Percentiles rank a stretch among this genome's conserved stretches.
Evolutionary conservation across 1,140 invertebrate genomes (phyloP).

Genomic region (Zaprionus gabonicus): DNA sequence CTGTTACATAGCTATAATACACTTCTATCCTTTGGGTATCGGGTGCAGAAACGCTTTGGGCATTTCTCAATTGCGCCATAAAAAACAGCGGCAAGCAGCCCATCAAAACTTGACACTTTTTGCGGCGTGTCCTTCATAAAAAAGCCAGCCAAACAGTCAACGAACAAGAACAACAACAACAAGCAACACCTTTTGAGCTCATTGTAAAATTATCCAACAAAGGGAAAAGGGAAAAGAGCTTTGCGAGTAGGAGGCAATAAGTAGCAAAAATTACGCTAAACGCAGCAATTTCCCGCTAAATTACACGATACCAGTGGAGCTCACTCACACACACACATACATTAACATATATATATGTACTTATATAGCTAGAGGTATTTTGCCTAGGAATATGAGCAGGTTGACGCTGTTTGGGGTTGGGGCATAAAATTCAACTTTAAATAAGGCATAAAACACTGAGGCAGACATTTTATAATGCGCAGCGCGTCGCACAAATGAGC

Average conservation of each 20-base stretch:
- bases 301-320: constrained; percentile 48
- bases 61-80: constrained; percentile 11
- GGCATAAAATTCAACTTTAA: constrained; percentile 63
- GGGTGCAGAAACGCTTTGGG: neutral
- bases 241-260: constrained; percentile 69
- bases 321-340: constrained; percentile 32
- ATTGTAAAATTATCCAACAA: constrained; percentile 71
- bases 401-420: neutral
- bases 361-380: neutral
- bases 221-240: constrained; percentile 37
- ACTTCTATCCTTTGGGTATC: neutral
- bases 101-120: constrained; percentile 74
- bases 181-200: constrained; percentile 56
- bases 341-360: neutral
- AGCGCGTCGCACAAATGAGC: constrained; percentile 39
- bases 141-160: constrained; percentile 53
- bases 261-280: constrained; percentile 82
- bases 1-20: neutral
- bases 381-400: constrained; percentile 40
- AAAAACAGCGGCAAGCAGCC: constrained; percentile 30
- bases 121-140: constrained; percentile 44
- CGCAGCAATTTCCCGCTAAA: constrained; percentile 79
- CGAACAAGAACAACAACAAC: constrained; percentile 4
- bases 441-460: constrained; percentile 51
- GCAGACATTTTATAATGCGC: constrained; percentile 59